Percentiles rank a stretch among this genome's conserved stretches.
Evolutionary conservation across 2,113 vertebrate genomes (phyloP).

Genomic region (Falco punctatus): DNA sequence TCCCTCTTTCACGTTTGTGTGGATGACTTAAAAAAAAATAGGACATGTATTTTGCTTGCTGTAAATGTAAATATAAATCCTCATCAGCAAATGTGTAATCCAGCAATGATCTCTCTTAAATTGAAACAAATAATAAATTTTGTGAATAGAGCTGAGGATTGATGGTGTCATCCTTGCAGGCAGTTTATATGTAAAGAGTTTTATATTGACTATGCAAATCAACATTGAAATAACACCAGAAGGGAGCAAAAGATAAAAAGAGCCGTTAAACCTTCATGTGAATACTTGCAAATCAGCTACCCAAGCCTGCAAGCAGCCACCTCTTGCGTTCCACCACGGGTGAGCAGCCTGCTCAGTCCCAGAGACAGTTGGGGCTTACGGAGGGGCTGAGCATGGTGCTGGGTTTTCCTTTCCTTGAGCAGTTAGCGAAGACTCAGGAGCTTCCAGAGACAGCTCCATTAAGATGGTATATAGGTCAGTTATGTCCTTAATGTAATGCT

Average conservation of each 20-base stretch:
- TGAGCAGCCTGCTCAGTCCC: background rate
- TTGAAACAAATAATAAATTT: slow-evolving; percentile 51
- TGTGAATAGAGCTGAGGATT: slow-evolving; percentile 33
- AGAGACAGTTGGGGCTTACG: fast-evolving
- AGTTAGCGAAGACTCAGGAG: fast-evolving
- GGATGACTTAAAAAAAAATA: background rate
- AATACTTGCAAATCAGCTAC: background rate
- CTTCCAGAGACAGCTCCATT: background rate
- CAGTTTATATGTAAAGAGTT: slow-evolving; percentile 39
- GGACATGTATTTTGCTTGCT: slow-evolving; percentile 28
- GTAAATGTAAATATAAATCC: slow-evolving; percentile 59
- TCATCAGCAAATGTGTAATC: slow-evolving; percentile 52
- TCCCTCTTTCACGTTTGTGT: background rate
- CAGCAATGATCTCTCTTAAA: slow-evolving; percentile 11
- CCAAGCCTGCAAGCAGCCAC: background rate
- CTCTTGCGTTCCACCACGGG: background rate
- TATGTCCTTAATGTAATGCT: background rate
- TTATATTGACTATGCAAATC: slow-evolving; percentile 46
- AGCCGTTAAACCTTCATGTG: background rate
- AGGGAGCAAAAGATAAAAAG: slow-evolving; percentile 50
- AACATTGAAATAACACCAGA: slow-evolving; percentile 31
- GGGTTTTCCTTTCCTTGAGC: background rate
- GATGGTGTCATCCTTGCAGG: slow-evolving; percentile 56
- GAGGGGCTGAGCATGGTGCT: background rate
- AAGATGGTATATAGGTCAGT: background rate